Percentiles rank a stretch among this genome's conserved stretches.
These are phyloP conservation scores for Okamejei kenojei DNA, from an alignment of 2,797 vertebrate species.

Conservation along the genomic window DNA sequence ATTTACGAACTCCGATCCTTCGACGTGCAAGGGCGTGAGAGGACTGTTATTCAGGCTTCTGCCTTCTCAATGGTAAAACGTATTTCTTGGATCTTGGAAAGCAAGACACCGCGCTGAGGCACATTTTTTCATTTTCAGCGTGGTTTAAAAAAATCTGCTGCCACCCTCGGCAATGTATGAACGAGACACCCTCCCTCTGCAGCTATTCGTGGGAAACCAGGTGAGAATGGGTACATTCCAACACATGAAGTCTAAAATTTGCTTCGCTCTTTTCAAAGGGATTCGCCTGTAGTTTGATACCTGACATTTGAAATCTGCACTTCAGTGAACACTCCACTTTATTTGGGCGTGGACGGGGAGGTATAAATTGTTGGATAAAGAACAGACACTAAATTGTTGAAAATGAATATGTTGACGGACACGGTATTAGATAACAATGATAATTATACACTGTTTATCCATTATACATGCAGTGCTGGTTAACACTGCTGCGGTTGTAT, in stretches of 20 bases:
- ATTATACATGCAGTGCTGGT: neutral
- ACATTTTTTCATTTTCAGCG: neutral
- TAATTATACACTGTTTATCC: slow-evolving; percentile 1
- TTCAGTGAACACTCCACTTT: neutral
- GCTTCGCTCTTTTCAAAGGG: neutral
- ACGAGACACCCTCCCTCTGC: neutral
- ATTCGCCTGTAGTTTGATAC: neutral
- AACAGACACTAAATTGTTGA: slow-evolving; percentile 8
- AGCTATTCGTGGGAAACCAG: neutral
- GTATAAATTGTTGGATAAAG: neutral
- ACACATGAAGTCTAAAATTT: neutral
- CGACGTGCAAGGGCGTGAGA: neutral
- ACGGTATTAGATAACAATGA: slow-evolving; percentile 13
- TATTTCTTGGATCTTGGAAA: neutral
- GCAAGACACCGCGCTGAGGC: neutral
- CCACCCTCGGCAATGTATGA: neutral
- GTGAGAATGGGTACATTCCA: neutral
- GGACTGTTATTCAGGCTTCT: neutral
- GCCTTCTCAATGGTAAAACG: neutral
- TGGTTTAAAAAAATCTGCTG: neutral
- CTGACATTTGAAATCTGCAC: neutral
- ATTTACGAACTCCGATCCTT: neutral
- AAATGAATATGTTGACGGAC: slow-evolving; percentile 23
- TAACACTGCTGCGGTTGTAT: slow-evolving; percentile 10
- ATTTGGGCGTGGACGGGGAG: neutral